Conservation (phyloP, 2,113 vertebrate species). For the Camelus bactrianus region DNA sequence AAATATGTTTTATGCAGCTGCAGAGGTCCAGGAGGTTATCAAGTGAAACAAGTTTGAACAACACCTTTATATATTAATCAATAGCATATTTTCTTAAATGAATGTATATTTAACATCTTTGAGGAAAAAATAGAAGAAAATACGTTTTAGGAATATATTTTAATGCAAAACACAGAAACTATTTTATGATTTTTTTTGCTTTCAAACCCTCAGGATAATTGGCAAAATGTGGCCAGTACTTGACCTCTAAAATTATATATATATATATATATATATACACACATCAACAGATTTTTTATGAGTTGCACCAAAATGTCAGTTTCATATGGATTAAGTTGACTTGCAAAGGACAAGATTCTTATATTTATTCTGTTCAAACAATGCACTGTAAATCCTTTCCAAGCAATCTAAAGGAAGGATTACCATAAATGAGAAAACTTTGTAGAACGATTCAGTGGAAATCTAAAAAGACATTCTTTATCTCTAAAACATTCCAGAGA, state of each 20-base stretch:
- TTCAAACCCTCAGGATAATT: constrained; percentile 10
- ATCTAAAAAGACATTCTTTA: constrained; percentile 65
- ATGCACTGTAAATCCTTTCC: constrained; percentile 67
- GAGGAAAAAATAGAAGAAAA: neutral
- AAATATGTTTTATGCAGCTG: neutral
- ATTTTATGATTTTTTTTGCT: constrained; percentile 28
- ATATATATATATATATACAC: neutral
- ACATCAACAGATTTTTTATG: constrained; percentile 26
- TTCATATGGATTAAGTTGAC: constrained; percentile 67
- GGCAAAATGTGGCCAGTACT: constrained; percentile 23
- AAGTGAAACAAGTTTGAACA: constrained; percentile 45
- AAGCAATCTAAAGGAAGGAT: constrained; percentile 66
- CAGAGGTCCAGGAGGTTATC: neutral
- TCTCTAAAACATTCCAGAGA: constrained; percentile 43
- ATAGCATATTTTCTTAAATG: constrained; percentile 25
- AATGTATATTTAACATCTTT: constrained; percentile 8
- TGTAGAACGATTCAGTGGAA: constrained; percentile 47
- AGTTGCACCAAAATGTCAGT: constrained; percentile 67
- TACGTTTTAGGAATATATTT: constrained; percentile 34
- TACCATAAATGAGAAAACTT: constrained; percentile 66
- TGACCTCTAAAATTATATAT: constrained; percentile 46
- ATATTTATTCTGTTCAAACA: constrained; percentile 69
- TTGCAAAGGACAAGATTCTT: constrained; percentile 61
- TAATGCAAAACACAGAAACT: constrained; percentile 29
- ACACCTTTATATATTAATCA: neutral